Base-by-base conservation (phyloP, 2,113 vertebrate species). In the Forbesichthys papilliferus region DNA sequence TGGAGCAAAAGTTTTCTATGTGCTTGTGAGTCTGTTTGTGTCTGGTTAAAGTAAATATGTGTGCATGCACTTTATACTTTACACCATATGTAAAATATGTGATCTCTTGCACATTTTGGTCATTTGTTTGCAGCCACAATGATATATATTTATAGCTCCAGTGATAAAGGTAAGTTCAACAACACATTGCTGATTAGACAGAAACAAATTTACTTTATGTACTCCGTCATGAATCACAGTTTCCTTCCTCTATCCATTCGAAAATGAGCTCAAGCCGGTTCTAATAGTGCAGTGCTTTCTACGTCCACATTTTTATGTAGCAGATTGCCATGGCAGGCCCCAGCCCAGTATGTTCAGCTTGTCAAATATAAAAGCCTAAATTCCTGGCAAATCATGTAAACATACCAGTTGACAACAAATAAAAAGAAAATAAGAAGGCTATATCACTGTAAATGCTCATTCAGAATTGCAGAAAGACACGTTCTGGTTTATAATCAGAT, bases 191-290 rank as follows among this genome's bases (percentile, higher is more conserved):
- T 54, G 61, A 71, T 61, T 77, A 78, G 11, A 34, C 20, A 49
- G 52, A 53, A 75, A 84, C 51, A 75, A 84, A 74, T 60, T 52
- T 55, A 1, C 57, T 69, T 36, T 68, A 68, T 62, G 66, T 79
- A 82, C 16, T 61, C 63, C 47, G 52, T 27, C 13, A n/a, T 9
- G 27, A 27, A 27, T 59, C 11, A 54, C 57, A 3, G 7, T 77
- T 79, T 86, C 84, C 83, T 84, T 86, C 77, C 79, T 69, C 58
- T 12, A 47, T 54, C 34, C 33, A 46, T 66, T 72, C 65, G 68
- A 57, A 53, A 60, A 69, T 77, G 74, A 8, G 36, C 4, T 42
- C 36, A 6, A 5, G 64, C 76, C 64, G 61, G 69, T 55, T 73
- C 34, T 66, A 27, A 42, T 8, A 6, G 36, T 42, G 36, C 36